phyloP scores from a whole-genome alignment of 2,113 vertebrate species.

The Eleginops maclovinus region DNA sequence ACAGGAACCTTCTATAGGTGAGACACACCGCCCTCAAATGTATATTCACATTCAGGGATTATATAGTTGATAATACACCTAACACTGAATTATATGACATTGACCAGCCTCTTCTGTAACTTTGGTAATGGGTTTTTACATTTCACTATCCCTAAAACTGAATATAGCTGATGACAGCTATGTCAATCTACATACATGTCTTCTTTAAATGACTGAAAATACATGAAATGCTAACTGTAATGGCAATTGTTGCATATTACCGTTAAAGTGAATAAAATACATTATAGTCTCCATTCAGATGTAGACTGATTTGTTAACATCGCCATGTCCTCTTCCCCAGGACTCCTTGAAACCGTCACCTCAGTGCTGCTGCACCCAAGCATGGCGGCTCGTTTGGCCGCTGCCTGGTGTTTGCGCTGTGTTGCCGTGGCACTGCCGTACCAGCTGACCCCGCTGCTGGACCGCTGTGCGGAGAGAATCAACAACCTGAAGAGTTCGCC shows the following conservation, averaged over 20 bases:
- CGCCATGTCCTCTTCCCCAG: constrained; percentile 69
- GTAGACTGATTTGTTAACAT: neutral
- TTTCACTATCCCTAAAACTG: neutral
- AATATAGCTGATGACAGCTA: neutral
- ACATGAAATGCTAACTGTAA: neutral
- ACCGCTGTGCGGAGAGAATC: constrained; percentile 95
- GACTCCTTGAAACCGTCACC: constrained; percentile 94
- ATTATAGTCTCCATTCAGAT: neutral
- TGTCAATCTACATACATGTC: neutral
- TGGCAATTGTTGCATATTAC: neutral
- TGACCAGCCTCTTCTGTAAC: neutral
- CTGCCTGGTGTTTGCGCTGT: constrained; percentile 96
- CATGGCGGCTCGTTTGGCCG: constrained; percentile 96
- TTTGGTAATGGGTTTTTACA: neutral
- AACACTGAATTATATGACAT: neutral
- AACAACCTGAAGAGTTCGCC: constrained; percentile 97
- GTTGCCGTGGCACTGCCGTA: constrained; percentile 95
- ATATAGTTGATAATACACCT: neutral
- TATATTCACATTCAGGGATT: constrained; percentile 4
- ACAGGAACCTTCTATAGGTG: constrained; percentile 96
- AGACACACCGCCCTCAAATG: constrained; percentile 16
- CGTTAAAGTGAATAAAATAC: neutral
- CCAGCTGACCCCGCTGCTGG: constrained; percentile 94
- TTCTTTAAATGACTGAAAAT: neutral
- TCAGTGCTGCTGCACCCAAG: constrained; percentile 98